phyloP scores from a whole-genome alignment of 2,113 vertebrate species.

The Petromus typicus region DNA sequence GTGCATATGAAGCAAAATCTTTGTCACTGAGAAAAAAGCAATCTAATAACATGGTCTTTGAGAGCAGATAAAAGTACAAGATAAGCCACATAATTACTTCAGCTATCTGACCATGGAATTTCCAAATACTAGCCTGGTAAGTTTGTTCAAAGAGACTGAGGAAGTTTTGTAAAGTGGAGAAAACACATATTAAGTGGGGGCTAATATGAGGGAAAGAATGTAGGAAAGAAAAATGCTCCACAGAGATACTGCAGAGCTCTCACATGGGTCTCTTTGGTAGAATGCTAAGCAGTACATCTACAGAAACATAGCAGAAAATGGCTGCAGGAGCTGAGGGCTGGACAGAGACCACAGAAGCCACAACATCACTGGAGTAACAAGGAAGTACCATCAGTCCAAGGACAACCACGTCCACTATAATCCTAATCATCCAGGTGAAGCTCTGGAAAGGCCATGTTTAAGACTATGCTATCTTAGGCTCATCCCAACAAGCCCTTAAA shows the following conservation, averaged over 20 bases:
- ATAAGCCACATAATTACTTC: neutral
- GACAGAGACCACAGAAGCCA: neutral
- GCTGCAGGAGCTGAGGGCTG: neutral
- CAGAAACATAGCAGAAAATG: neutral
- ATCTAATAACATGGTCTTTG: neutral
- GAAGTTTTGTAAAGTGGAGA: neutral
- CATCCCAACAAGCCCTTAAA: neutral
- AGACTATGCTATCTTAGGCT: neutral
- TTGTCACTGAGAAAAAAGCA: neutral
- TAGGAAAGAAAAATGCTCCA: neutral
- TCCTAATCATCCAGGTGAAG: neutral
- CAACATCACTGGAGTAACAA: neutral
- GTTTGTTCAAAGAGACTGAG: neutral
- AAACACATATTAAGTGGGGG: neutral
- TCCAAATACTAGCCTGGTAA: neutral
- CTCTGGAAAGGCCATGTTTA: neutral
- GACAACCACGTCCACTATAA: neutral
- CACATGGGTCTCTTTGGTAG: neutral
- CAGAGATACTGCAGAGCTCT: neutral
- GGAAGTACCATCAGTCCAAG: neutral
- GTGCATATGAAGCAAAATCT: neutral
- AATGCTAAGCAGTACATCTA: neutral
- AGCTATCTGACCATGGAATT: neutral
- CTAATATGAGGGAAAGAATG: neutral
- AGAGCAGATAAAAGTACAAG: neutral